A percentile compares a stretch with the other conserved stretches of the same genome.
Evolutionary conservation across 1,140 invertebrate species (phyloP).

Genomic region (Caerostris extrusa): DNA sequence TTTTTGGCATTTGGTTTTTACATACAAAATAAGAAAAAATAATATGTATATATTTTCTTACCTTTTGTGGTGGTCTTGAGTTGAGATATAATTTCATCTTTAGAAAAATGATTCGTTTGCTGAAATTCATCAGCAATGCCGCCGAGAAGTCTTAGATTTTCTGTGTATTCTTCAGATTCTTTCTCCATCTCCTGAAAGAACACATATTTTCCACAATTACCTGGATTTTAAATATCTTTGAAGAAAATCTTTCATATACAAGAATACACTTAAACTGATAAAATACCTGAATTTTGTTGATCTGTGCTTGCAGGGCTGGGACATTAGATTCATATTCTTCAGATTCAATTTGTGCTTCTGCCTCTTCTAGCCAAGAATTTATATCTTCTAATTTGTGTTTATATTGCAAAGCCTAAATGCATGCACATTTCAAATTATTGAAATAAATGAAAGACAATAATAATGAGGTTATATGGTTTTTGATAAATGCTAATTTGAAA

Average conservation of each 20-base stretch:
- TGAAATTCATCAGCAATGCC: conserved; percentile 48
- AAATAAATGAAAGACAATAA: too few relatives aligned
- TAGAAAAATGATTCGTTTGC: conserved; percentile 56
- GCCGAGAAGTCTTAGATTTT: conserved; percentile 40
- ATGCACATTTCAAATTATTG: background rate
- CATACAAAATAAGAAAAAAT: background rate
- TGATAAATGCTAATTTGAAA: too few relatives aligned
- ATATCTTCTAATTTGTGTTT: conserved; percentile 93
- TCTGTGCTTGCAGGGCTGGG: conserved; percentile 89
- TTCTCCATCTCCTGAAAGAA: conserved; percentile 50
- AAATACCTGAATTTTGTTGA: conserved; percentile 84
- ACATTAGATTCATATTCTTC: conserved; percentile 91
- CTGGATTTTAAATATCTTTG: background rate
- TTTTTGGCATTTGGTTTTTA: background rate
- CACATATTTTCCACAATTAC: background rate
- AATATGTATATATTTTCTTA: background rate
- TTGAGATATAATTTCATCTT: conserved; percentile 47
- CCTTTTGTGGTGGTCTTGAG: conserved; percentile 15
- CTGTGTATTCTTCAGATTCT: conserved; percentile 60
- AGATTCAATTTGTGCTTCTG: conserved; percentile 90
- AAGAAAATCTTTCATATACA: background rate
- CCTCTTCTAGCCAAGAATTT: conserved; percentile 94
- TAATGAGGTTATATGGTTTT: too few relatives aligned
- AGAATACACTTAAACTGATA: background rate
- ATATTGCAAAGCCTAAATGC: conserved; percentile 88